phyloP scores from a whole-genome alignment of 1,140 invertebrate genomes.

The Apis mellifera region DNA sequence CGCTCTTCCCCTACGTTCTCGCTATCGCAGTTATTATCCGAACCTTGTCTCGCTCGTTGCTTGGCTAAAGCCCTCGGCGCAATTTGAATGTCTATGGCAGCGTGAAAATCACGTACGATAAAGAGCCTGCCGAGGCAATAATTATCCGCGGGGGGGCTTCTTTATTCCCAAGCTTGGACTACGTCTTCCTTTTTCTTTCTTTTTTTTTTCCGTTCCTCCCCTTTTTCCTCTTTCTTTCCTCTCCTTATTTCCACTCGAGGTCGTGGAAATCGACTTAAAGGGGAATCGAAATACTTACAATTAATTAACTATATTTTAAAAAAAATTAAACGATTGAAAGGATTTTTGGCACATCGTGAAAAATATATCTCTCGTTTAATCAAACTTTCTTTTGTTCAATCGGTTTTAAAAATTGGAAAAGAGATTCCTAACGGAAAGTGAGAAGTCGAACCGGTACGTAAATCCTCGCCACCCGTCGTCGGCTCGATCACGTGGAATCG shows the following conservation, averaged over 20 bases:
- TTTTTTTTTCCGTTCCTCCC: not conserved
- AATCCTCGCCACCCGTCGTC: slow-evolving; percentile 45
- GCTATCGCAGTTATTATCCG: slow-evolving; percentile 25
- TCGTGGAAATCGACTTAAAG: too few species aligned
- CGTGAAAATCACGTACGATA: slow-evolving; percentile 50
- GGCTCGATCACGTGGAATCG: slow-evolving; percentile 18
- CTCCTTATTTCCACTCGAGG: not conserved
- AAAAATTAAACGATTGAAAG: too few species aligned
- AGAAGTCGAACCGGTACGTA: slow-evolving; percentile 38
- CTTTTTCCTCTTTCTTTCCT: not conserved
- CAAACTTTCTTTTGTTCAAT: too few species aligned
- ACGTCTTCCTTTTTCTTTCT: not conserved
- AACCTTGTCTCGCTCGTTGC: slow-evolving; percentile 38
- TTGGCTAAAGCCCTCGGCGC: slow-evolving; percentile 33
- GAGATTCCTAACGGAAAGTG: too few species aligned
- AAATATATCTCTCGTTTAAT: too few species aligned
- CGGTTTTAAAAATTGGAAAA: too few species aligned
- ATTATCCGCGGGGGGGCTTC: slow-evolving; percentile 27
- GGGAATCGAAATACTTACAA: too few species aligned
- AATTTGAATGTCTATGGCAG: slow-evolving; percentile 50
- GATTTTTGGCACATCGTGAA: too few species aligned
- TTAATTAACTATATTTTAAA: too few species aligned
- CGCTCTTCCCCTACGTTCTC: too few species aligned
- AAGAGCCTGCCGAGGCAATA: slow-evolving; percentile 27
- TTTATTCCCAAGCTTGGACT: slow-evolving; percentile 8